Percentiles rank a stretch among this genome's conserved stretches.
These are phyloP conservation scores for Cotesia chilonis DNA, from an alignment of 1,140 invertebrate genomes.

Conservation along the genomic window DNA sequence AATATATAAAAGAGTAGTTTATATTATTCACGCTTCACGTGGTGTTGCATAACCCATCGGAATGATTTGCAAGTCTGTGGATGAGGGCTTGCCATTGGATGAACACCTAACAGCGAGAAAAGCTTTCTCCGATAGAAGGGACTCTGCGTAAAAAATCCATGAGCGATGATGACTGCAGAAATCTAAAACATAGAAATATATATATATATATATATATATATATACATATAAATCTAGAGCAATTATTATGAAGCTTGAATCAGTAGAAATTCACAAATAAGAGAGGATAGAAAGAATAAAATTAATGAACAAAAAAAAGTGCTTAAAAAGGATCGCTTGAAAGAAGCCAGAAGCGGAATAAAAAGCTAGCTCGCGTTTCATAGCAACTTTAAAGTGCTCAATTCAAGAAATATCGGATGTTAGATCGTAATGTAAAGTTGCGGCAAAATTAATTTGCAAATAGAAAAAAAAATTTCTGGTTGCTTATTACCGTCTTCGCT, in stretches of 20 bases:
- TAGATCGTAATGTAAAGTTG: too few species aligned
- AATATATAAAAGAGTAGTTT: background rate
- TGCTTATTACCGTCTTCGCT: slow-evolving; percentile 33
- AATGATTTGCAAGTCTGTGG: slow-evolving; percentile 29
- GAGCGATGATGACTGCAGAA: slow-evolving; percentile 74
- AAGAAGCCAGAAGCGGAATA: too few species aligned
- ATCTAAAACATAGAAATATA: slow-evolving; percentile 55
- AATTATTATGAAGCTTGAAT: too few species aligned
- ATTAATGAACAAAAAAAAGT: background rate
- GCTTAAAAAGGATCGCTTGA: background rate
- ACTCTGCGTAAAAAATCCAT: slow-evolving; percentile 71
- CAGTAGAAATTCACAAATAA: background rate
- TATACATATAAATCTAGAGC: background rate
- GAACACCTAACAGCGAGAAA: slow-evolving; percentile 57
- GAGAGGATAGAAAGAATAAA: background rate
- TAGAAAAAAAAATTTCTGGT: slow-evolving; percentile 21
- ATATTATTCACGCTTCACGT: slow-evolving; percentile 38
- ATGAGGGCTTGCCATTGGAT: background rate
- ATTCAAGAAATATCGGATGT: too few species aligned
- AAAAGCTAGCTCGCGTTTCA: too few species aligned
- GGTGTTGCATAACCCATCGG: slow-evolving; percentile 48
- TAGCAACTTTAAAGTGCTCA: too few species aligned
- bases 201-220: background rate
- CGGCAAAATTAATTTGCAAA: too few species aligned
- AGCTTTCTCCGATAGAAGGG: slow-evolving; percentile 57